These are phyloP conservation scores for Listronotus oregonensis DNA, from an alignment of 1,140 invertebrate genomes.

Conservation along the genomic window DNA sequence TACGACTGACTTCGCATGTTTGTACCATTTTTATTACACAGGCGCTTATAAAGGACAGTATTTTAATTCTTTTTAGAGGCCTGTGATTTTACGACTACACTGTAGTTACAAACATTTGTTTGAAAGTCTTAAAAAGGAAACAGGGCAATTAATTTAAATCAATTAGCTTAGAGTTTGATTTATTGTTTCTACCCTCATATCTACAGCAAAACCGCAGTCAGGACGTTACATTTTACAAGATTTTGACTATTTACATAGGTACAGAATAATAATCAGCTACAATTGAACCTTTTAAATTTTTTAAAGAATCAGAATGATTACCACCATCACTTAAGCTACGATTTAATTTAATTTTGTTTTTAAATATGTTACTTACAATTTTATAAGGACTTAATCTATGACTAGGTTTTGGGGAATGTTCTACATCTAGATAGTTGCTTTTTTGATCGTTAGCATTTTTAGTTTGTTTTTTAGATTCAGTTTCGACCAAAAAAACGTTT, in stretches of 20 bases:
- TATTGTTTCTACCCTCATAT: no score
- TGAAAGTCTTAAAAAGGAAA: no score
- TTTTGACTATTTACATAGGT: conserved; percentile 12
- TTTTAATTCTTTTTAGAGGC: no score
- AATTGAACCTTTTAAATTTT: conserved; percentile 21
- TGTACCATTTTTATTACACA: no score
- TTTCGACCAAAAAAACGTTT: conserved; percentile 45
- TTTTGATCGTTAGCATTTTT: conserved; percentile 21
- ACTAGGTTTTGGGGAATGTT: neutral
- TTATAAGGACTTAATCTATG: conserved; percentile 30
- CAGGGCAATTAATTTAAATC: no score
- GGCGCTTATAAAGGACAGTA: no score
- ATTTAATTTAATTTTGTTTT: conserved; percentile 31
- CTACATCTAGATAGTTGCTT: conserved; percentile 51
- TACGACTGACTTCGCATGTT: no score
- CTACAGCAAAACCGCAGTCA: neutral
- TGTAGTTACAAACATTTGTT: no score
- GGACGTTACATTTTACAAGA: neutral
- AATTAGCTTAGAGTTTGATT: no score
- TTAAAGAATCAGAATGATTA: conserved; percentile 15
- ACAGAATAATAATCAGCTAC: conserved; percentile 29
- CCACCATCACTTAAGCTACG: conserved; percentile 43
- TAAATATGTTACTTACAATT: conserved; percentile 34
- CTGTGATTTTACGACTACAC: no score
- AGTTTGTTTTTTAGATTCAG: conserved; percentile 22